Conservation (phyloP, 2,888 invertebrate genomes). For the Coleophora deauratella region DNA sequence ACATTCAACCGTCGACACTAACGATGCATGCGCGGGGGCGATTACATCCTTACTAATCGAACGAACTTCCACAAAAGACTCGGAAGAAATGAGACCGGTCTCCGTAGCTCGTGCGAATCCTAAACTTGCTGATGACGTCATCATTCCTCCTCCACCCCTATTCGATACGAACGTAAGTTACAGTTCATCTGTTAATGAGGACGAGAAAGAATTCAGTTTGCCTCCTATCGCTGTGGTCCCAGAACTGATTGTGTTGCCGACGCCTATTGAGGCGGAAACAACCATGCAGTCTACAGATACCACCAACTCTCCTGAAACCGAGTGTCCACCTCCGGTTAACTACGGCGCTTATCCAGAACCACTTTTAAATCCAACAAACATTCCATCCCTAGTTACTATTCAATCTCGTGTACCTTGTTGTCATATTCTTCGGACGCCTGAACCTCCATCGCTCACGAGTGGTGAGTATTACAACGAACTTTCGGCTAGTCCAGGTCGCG, state of each 20-base stretch:
- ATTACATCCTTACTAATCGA: slow-evolving; percentile 57
- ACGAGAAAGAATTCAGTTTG: slow-evolving; percentile 33
- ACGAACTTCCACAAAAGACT: slow-evolving; percentile 38
- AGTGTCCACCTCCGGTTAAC: slow-evolving; percentile 63
- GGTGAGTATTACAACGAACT: slow-evolving; percentile 47
- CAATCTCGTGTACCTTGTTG: slow-evolving; percentile 50
- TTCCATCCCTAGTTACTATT: slow-evolving; percentile 23
- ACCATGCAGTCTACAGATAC: slow-evolving; percentile 61
- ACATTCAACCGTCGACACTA: slow-evolving; percentile 41
- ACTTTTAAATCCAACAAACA: slow-evolving; percentile 20
- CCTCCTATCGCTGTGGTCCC: slow-evolving; percentile 57
- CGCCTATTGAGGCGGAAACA: slow-evolving; percentile 56
- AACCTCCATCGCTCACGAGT: slow-evolving; percentile 31
- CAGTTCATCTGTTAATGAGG: slow-evolving; percentile 35
- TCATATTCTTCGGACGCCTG: slow-evolving; percentile 48
- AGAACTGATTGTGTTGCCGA: slow-evolving; percentile 52
- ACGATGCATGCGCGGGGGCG: slow-evolving; percentile 63
- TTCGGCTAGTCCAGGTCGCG: slow-evolving; percentile 49
- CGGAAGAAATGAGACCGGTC: slow-evolving; percentile 43
- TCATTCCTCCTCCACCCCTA: slow-evolving; percentile 67
- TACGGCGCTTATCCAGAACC: slow-evolving; percentile 52
- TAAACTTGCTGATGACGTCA: slow-evolving; percentile 57
- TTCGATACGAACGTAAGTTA: slow-evolving; percentile 63
- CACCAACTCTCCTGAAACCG: slow-evolving; percentile 54
- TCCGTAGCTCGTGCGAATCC: slow-evolving; percentile 32